Conservation (phyloP, 2,888 invertebrate genomes). For the Thereva nobilitata region DNA sequence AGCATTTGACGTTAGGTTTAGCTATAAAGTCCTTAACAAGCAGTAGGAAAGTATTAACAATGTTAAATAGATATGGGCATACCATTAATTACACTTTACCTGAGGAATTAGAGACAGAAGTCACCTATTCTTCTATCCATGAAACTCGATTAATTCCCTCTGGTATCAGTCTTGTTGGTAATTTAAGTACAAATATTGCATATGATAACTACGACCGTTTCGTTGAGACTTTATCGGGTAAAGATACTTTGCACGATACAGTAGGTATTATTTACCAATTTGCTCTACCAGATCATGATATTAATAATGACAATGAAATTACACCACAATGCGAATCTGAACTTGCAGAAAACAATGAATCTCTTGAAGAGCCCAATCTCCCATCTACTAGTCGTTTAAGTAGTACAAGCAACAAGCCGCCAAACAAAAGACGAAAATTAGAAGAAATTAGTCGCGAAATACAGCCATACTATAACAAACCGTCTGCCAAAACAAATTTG, state of each 20-base stretch:
- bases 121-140: slow-evolving; percentile 44
- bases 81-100: slow-evolving; percentile 47
- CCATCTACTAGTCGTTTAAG: no score
- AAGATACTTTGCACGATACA: slow-evolving; percentile 52
- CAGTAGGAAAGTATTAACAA: slow-evolving; percentile 47
- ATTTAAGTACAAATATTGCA: slow-evolving; percentile 46
- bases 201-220: slow-evolving; percentile 48
- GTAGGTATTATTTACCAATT: slow-evolving; percentile 49
- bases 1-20: slow-evolving; percentile 48
- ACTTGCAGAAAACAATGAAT: no score
- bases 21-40: slow-evolving; percentile 49
- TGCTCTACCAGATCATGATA: background rate
- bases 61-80: slow-evolving; percentile 50
- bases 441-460: slow-evolving; percentile 15
- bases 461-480: background rate
- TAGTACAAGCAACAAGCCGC: background rate
- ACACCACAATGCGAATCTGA: no score
- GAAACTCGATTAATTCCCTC: slow-evolving; percentile 44
- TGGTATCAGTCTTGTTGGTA: slow-evolving; percentile 39
- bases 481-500: background rate
- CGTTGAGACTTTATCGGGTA: slow-evolving; percentile 49
- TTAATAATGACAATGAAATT: background rate
- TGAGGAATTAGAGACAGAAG: slow-evolving; percentile 51
- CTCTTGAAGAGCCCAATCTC: no score
- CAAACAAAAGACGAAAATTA: slow-evolving; percentile 9